A percentile compares a stretch with the other conserved stretches of the same genome.
Evolutionary conservation across 2,888 invertebrate species (phyloP).

Genomic region (Eilema griseolum): DNA sequence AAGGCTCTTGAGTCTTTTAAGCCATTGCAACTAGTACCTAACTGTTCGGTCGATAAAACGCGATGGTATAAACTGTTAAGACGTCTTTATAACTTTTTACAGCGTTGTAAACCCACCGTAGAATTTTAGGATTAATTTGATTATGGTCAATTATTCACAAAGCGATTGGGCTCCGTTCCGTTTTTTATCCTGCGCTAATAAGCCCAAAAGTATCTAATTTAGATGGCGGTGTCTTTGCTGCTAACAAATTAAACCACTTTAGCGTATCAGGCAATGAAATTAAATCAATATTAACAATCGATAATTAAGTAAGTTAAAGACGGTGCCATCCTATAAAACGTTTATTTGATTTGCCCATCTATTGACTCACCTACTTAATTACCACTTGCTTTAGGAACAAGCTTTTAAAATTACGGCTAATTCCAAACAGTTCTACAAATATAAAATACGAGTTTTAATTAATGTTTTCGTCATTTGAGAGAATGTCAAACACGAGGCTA

Average conservation of each 20-base stretch:
- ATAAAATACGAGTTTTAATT: slow-evolving; percentile 48
- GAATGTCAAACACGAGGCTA: slow-evolving; percentile 62
- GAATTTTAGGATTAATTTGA: slow-evolving; percentile 87
- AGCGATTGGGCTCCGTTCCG: slow-evolving; percentile 78
- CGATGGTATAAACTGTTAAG: slow-evolving; percentile 78
- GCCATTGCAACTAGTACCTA: slow-evolving; percentile 25
- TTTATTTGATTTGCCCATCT: slow-evolving; percentile 64
- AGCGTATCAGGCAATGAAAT: slow-evolving; percentile 82
- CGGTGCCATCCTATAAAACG: slow-evolving; percentile 69
- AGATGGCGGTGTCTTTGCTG: slow-evolving; percentile 84
- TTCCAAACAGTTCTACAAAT: slow-evolving; percentile 48
- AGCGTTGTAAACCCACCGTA: slow-evolving; percentile 86
- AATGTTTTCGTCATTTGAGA: slow-evolving; percentile 51
- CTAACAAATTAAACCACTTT: slow-evolving; percentile 86
- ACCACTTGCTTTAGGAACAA: slow-evolving; percentile 41
- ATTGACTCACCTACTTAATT: slow-evolving; percentile 59
- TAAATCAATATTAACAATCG: slow-evolving; percentile 84
- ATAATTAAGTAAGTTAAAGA: slow-evolving; percentile 83
- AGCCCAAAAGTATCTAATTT: slow-evolving; percentile 86
- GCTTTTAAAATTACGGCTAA: slow-evolving; percentile 47
- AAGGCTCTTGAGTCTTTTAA: slow-evolving; percentile 23
- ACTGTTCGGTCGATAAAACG: slow-evolving; percentile 60
- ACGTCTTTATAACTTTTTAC: slow-evolving; percentile 85
- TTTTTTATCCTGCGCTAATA: slow-evolving; percentile 83
- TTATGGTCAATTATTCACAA: slow-evolving; percentile 87